Conservation (phyloP, 2,113 vertebrate genomes). For the Propithecus coquereli region DNA sequence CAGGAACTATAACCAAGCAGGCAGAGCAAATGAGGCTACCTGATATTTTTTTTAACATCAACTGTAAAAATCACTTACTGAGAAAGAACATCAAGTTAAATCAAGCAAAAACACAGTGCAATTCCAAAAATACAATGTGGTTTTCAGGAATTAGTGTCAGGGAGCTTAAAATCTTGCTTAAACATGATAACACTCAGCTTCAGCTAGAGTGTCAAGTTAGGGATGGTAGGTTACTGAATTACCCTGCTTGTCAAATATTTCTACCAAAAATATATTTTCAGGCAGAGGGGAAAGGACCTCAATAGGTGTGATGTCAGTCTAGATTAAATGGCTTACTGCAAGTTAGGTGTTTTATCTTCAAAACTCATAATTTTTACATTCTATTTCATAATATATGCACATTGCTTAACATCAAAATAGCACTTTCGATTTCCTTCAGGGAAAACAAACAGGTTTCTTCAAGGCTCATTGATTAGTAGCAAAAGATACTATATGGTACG, state of each 20-base stretch:
- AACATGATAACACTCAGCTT: not conserved
- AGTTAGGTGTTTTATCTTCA: not conserved
- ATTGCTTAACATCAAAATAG: not conserved
- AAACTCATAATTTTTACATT: not conserved
- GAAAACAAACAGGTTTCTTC: not conserved
- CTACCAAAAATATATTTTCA: not conserved
- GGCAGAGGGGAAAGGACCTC: not conserved
- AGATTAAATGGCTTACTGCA: not conserved
- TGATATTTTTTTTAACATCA: not conserved
- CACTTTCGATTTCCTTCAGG: not conserved
- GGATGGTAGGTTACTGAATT: not conserved
- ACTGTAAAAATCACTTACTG: not conserved
- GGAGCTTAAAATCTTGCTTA: not conserved
- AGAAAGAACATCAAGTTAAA: not conserved
- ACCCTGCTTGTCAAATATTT: not conserved
- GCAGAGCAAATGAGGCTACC: not conserved
- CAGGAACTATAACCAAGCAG: not conserved
- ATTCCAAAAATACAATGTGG: not conserved
- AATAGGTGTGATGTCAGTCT: not conserved
- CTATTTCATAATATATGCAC: not conserved
- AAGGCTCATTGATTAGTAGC: not conserved
- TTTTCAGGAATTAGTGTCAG: not conserved
- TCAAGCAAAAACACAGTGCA: not conserved
- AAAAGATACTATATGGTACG: not conserved
- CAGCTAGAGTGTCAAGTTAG: not conserved